Conservation (phyloP, 2,888 invertebrate genomes). For the Patella pellucida region DNA sequence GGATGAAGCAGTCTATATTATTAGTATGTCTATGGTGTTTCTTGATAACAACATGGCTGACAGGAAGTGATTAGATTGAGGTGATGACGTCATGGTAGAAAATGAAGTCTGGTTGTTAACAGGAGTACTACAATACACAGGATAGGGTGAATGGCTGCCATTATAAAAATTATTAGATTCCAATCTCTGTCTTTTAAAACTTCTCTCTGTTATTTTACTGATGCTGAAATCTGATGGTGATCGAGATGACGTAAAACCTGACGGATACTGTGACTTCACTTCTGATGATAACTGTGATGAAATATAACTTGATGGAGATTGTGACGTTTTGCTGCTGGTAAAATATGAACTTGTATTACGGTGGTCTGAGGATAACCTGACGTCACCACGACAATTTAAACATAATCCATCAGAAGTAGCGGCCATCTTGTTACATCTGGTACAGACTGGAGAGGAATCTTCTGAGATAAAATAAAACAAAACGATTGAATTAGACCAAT, state of each 20-base stretch:
- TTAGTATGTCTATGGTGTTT: no score
- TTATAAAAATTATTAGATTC: not conserved
- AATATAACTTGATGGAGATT: no score
- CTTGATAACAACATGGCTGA: no score
- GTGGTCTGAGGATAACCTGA: not conserved
- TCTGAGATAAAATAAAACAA: not conserved
- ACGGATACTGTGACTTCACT: no score
- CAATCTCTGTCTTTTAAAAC: not conserved
- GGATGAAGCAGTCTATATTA: no score
- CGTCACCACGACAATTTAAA: not conserved
- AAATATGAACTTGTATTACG: not conserved
- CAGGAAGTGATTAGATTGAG: no score
- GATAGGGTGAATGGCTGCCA: not conserved
- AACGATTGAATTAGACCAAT: no score
- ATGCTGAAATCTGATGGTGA: conserved; percentile 10
- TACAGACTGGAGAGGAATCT: not conserved
- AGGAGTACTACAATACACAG: not conserved
- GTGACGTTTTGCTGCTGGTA: no score
- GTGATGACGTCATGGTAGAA: no score
- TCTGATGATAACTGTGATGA: no score
- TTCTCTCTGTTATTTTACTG: not conserved
- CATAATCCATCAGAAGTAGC: not conserved
- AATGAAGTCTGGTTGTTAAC: not conserved
- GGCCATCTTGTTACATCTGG: conserved; percentile 7
- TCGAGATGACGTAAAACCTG: no score